Conservation (phyloP, 1,140 invertebrate genomes). For the Ceratina australensis region DNA sequence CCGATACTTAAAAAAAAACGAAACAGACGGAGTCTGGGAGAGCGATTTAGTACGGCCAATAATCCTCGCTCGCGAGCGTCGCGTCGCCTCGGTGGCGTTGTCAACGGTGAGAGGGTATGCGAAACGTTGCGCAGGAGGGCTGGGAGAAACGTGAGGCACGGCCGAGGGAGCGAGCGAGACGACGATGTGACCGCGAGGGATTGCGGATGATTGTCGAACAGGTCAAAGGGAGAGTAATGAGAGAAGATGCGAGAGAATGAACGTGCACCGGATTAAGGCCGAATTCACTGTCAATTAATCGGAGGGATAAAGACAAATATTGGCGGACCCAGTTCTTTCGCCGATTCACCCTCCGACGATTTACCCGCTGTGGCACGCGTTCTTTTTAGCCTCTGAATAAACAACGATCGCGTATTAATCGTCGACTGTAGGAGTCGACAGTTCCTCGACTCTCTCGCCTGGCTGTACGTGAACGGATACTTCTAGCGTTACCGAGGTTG, state of each 20-base stretch:
- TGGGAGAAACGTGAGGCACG: background rate
- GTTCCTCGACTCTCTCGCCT: too few relatives aligned
- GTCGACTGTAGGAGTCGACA: too few relatives aligned
- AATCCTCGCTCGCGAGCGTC: background rate
- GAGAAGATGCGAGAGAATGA: background rate
- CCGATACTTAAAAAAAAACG: constrained; percentile 25
- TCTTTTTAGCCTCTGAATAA: too few relatives aligned
- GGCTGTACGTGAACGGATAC: too few relatives aligned
- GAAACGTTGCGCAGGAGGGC: background rate
- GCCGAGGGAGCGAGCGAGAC: background rate
- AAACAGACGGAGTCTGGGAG: background rate
- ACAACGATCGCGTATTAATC: too few relatives aligned
- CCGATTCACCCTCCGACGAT: too few relatives aligned
- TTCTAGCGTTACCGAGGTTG: too few relatives aligned
- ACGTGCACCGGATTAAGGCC: background rate
- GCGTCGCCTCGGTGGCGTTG: background rate
- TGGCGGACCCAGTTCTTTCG: background rate
- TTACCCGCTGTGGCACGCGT: too few relatives aligned
- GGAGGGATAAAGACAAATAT: background rate
- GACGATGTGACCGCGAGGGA: background rate
- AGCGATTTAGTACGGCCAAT: constrained; percentile 9
- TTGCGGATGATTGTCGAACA: background rate
- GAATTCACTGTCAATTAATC: background rate
- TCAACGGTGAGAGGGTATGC: background rate
- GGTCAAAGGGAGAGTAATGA: background rate